phyloP scores from a whole-genome alignment of 53 echinoderm and acorn worm species.

The Stichopus horrens region DNA sequence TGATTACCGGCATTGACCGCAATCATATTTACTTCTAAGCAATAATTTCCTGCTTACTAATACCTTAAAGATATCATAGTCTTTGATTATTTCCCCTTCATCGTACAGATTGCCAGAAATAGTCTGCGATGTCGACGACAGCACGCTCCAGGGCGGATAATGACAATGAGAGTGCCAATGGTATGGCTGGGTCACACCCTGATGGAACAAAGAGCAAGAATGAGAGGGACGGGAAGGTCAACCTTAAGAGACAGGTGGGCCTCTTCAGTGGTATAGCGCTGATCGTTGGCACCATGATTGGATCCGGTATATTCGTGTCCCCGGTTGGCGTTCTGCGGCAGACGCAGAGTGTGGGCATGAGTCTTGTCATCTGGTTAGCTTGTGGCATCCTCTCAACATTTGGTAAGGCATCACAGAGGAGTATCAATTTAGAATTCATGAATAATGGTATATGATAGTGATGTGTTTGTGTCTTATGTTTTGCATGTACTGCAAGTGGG shows the following conservation, averaged over 20 bases:
- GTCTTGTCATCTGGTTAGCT: slow-evolving; percentile 59
- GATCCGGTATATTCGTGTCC: slow-evolving; percentile 81
- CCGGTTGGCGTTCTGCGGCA: slow-evolving; percentile 67
- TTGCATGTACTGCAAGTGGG: too few species aligned
- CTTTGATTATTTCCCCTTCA: neutral
- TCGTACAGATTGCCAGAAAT: neutral
- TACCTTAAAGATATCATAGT: neutral
- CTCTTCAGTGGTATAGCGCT: slow-evolving; percentile 76
- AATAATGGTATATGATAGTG: too few species aligned
- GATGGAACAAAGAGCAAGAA: neutral
- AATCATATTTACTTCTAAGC: neutral
- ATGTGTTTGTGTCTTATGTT: too few species aligned
- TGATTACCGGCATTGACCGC: too few species aligned
- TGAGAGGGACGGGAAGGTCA: slow-evolving; percentile 48
- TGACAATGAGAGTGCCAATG: neutral
- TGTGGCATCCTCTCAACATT: slow-evolving; percentile 64
- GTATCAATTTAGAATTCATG: too few species aligned
- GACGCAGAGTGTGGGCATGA: slow-evolving; percentile 60
- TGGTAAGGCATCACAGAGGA: slow-evolving; percentile 43
- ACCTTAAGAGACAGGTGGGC: slow-evolving; percentile 58
- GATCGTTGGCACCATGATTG: slow-evolving; percentile 86
- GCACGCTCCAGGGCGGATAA: slow-evolving; percentile 6
- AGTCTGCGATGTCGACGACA: neutral
- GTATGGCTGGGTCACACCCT: neutral
- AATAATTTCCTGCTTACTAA: neutral